Percentiles rank a stretch among this genome's conserved stretches.
phyloP scores from a whole-genome alignment of 2,797 vertebrate species.

The Geotria australis region DNA sequence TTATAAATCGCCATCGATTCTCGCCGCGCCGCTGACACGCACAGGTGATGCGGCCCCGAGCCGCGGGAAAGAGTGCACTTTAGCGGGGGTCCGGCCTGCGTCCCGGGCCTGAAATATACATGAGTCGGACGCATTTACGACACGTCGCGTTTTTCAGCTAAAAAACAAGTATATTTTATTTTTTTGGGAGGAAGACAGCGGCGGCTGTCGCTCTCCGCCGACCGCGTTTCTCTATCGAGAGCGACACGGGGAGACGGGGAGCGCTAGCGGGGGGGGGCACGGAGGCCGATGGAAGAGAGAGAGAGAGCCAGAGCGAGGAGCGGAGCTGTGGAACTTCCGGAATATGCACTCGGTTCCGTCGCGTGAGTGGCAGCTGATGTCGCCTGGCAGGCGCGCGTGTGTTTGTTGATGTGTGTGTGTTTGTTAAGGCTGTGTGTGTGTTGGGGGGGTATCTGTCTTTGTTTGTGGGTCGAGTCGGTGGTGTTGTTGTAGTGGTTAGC shows the following conservation, averaged over 20 bases:
- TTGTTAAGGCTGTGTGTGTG: slow-evolving; percentile 6
- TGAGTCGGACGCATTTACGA: slow-evolving; percentile 13
- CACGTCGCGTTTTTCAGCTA: slow-evolving; percentile 1
- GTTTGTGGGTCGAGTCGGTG: not conserved
- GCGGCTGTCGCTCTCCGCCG: slow-evolving; percentile 39
- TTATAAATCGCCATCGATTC: slow-evolving; percentile 97
- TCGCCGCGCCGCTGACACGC: slow-evolving; percentile 34
- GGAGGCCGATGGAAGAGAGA: not conserved
- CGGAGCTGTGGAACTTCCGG: no score
- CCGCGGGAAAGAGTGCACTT: slow-evolving; percentile 51
- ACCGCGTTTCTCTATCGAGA: slow-evolving; percentile 24
- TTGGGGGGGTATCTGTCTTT: not conserved
- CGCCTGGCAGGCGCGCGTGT: slow-evolving; percentile 1
- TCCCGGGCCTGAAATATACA: slow-evolving; percentile 50
- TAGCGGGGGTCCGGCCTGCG: slow-evolving; percentile 40
- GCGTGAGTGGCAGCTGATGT: no score
- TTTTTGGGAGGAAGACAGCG: slow-evolving; percentile 9
- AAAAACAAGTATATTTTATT: slow-evolving; percentile 12
- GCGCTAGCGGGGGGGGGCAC: not conserved
- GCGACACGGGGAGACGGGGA: slow-evolving; percentile 21
- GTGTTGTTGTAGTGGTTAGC: no score
- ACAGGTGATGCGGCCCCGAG: slow-evolving; percentile 51
- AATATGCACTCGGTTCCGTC: no score
- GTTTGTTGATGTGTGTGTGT: slow-evolving; percentile 1
- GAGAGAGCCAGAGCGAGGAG: slow-evolving; percentile 1